Conservation (phyloP, 2,797 vertebrate species). For the Typhlichthys eigenmanni region DNA sequence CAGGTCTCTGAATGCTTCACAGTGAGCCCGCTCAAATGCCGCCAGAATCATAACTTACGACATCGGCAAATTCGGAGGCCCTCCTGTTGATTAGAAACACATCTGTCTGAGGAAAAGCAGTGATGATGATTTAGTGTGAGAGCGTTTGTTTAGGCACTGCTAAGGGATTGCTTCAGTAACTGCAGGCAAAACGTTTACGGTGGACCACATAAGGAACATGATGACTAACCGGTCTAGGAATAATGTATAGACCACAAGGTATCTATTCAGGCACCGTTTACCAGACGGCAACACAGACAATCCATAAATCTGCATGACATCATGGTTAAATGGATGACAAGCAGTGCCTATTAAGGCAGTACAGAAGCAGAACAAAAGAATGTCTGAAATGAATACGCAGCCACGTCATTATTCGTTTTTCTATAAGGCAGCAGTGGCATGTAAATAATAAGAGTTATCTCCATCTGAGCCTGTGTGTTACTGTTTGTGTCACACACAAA, state of each 20-base stretch:
- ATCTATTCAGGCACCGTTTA: conserved; percentile 31
- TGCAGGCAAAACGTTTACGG: conserved; percentile 26
- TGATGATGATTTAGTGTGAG: conserved; percentile 23
- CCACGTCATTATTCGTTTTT: conserved; percentile 60
- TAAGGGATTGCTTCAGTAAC: conserved; percentile 6
- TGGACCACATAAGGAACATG: conserved; percentile 19
- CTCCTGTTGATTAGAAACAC: conserved; percentile 10
- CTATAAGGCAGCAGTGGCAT: conserved; percentile 20
- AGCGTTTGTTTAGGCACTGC: conserved; percentile 1
- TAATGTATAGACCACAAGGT: conserved; percentile 32
- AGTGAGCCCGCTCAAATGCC: neutral
- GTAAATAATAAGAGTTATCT: conserved; percentile 16
- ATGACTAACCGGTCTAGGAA: conserved; percentile 54
- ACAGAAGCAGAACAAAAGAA: conserved; percentile 23
- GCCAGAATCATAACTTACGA: conserved; percentile 1
- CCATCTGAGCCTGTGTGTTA: conserved; percentile 14
- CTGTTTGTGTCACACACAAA: conserved; percentile 17
- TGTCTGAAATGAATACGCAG: conserved; percentile 27
- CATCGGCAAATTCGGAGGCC: neutral
- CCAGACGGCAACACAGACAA: conserved; percentile 39
- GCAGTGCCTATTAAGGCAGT: conserved; percentile 28
- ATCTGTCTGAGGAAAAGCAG: conserved; percentile 5
- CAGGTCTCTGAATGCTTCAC: conserved; percentile 1
- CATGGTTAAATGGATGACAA: conserved; percentile 34
- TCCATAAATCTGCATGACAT: conserved; percentile 48